Conservation (phyloP, 2,797 vertebrate species). For the Salmo trutta region DNA sequence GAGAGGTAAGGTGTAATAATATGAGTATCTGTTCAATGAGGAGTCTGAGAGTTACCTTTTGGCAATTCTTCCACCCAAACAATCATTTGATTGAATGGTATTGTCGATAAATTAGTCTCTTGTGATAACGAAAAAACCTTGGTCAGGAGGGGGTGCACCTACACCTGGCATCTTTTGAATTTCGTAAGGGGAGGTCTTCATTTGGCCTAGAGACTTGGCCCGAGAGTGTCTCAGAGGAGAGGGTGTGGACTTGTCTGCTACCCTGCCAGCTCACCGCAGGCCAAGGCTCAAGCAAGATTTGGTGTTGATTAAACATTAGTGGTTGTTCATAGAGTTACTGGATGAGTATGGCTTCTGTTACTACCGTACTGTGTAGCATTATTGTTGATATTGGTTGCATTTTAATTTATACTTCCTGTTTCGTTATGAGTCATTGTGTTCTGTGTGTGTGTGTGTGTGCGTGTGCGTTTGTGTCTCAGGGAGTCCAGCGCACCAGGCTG, state of each 20-base stretch:
- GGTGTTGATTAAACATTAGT: neutral
- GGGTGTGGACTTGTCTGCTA: neutral
- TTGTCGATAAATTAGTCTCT: too few species aligned
- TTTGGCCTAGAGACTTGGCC: neutral
- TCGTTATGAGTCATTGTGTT: neutral
- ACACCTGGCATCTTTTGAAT: neutral
- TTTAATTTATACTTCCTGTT: neutral
- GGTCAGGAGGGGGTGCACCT: neutral
- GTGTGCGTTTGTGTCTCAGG: constrained; percentile 62
- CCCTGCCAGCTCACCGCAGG: neutral
- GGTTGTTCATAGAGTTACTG: neutral
- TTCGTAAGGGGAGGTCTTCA: neutral
- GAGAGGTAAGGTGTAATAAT: too few species aligned
- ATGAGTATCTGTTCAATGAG: too few species aligned
- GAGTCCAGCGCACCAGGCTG: constrained; percentile 87
- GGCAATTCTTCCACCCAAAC: too few species aligned
- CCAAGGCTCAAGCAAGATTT: neutral
- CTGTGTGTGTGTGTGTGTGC: neutral
- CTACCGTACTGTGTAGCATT: neutral
- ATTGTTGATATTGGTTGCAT: neutral
- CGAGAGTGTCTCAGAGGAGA: neutral
- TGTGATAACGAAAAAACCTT: too few species aligned
- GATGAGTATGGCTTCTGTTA: neutral
- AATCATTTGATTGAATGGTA: too few species aligned
- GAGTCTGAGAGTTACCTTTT: too few species aligned